Evolutionary conservation across 1,140 invertebrate species (phyloP).

Genomic region (Plutomurus gul): DNA sequence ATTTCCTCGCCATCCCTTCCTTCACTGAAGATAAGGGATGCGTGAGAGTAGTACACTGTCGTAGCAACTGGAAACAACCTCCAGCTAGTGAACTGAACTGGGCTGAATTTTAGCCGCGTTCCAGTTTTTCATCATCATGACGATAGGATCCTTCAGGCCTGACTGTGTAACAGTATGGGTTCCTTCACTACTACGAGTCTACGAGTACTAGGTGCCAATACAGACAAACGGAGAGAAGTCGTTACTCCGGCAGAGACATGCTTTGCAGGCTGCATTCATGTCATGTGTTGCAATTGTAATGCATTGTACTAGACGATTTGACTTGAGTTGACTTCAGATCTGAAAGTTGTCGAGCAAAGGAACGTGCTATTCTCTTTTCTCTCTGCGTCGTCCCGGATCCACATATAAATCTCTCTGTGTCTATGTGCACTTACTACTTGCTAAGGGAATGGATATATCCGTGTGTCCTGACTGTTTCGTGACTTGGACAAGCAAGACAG

Average conservation of each 20-base stretch:
- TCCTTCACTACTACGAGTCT: not conserved
- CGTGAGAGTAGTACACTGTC: not conserved
- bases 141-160: not conserved
- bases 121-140: slow-evolving; percentile 17
- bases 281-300: slow-evolving; percentile 1
- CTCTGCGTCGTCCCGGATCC: no score
- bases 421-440: no score
- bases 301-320: not conserved
- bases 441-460: not conserved
- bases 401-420: no score
- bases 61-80: not conserved
- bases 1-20: not conserved
- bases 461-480: slow-evolving; percentile 1
- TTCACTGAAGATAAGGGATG: not conserved
- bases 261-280: not conserved
- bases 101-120: slow-evolving; percentile 1
- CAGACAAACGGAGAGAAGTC: not conserved
- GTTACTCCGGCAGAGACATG: not conserved
- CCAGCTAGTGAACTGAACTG: not conserved
- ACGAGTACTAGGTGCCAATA: not conserved
- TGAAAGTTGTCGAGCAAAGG: not conserved
- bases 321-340: not conserved
- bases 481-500: not conserved
- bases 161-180: not conserved
- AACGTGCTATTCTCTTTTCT: not conserved